phyloP scores from a whole-genome alignment of 2,113 vertebrate species.

The Platichthys stellatus region DNA sequence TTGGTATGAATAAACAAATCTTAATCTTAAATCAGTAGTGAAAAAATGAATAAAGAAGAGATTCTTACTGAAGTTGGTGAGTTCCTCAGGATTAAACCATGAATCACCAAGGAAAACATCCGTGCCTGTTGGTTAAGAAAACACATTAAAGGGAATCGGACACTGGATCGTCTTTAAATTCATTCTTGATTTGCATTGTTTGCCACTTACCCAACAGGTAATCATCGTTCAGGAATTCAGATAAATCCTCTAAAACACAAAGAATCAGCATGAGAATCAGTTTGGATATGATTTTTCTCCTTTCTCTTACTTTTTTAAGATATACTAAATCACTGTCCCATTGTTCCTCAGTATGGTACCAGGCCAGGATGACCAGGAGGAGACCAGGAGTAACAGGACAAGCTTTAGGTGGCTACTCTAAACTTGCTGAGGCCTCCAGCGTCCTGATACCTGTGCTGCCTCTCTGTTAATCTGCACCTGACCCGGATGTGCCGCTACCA shows the following conservation, averaged over 20 bases:
- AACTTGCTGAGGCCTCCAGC: too few relatives aligned
- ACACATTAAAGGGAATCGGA: neutral
- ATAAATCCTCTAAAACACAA: constrained; percentile 58
- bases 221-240: constrained; percentile 26
- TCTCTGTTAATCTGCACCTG: too few relatives aligned
- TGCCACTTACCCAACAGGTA: constrained; percentile 37
- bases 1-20: too few relatives aligned
- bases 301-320: too few relatives aligned
- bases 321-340: too few relatives aligned
- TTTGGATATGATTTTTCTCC: neutral
- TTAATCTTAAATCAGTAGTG: neutral
- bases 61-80: constrained; percentile 33
- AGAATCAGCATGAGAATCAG: neutral
- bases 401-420: too few relatives aligned
- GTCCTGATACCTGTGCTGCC: too few relatives aligned
- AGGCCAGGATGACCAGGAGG: too few relatives aligned
- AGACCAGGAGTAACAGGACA: too few relatives aligned
- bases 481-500: too few relatives aligned
- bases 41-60: neutral
- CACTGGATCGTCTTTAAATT: neutral
- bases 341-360: too few relatives aligned
- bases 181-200: neutral
- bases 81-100: neutral
- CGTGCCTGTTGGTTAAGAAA: constrained; percentile 16
- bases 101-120: constrained; percentile 23